Conservation (phyloP, 2,888 invertebrate genomes). For the Hydrotaea cyrtoneurina region DNA sequence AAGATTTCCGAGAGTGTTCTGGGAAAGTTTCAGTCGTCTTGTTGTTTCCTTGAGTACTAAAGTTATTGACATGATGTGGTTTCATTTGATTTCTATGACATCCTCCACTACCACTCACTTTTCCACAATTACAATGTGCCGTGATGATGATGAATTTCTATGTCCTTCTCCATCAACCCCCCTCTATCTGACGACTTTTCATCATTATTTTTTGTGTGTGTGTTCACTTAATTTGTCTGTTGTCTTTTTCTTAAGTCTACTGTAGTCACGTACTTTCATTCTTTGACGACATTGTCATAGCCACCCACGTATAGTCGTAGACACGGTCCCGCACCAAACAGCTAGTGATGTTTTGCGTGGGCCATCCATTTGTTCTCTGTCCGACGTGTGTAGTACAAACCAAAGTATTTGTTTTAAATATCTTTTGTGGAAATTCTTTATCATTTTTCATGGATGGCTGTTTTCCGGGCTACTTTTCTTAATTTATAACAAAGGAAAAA, state of each 20-base stretch:
- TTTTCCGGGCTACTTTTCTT: neutral
- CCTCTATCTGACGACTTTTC: neutral
- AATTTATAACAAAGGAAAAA: neutral
- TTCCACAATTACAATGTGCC: neutral
- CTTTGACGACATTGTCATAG: neutral
- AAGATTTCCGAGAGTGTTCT: neutral
- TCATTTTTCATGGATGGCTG: neutral
- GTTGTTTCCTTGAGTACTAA: neutral
- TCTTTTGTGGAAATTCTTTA: neutral
- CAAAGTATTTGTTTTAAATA: neutral
- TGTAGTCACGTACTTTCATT: constrained; percentile 20
- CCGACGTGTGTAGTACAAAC: neutral
- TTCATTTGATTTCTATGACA: neutral
- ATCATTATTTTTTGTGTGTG: constrained; percentile 9
- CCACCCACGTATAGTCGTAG: neutral
- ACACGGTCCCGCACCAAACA: neutral
- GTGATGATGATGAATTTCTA: neutral
- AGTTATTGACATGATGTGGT: neutral
- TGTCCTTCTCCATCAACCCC: neutral
- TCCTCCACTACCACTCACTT: neutral
- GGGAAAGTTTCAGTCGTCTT: neutral
- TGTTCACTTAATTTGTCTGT: neutral
- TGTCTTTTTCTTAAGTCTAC: neutral
- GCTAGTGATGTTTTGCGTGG: neutral
- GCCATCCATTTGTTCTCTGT: neutral